phyloP scores from a whole-genome alignment of 2,113 vertebrate species.

The Prolemur simus region DNA sequence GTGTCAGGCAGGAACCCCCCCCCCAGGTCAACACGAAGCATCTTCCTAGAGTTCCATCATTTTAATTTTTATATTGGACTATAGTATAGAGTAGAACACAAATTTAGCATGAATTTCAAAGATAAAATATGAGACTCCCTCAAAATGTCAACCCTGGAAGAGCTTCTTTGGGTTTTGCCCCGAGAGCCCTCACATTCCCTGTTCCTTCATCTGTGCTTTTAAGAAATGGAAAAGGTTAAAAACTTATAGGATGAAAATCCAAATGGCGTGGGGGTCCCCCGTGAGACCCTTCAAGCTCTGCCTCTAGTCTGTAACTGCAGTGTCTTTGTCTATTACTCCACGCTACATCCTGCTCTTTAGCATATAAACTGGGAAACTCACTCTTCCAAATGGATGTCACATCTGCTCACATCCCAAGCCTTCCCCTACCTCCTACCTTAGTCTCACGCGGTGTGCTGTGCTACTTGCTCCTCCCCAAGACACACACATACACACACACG shows the following conservation, averaged over 20 bases:
- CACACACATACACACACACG: too few relatives aligned
- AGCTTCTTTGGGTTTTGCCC: background rate
- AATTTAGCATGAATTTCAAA: background rate
- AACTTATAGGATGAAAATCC: background rate
- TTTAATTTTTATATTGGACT: background rate
- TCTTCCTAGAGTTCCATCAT: background rate
- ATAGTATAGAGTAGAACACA: background rate
- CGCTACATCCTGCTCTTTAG: background rate
- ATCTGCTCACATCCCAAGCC: background rate
- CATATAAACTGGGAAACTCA: background rate
- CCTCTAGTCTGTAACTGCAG: fast-evolving
- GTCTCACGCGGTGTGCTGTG: background rate
- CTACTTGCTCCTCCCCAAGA: too few relatives aligned
- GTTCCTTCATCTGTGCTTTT: background rate
- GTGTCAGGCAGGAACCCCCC: fast-evolving
- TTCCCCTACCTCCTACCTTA: background rate
- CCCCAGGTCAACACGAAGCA: background rate
- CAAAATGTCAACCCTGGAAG: background rate
- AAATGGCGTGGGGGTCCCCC: fast-evolving
- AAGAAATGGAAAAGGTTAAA: background rate
- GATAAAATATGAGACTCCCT: background rate
- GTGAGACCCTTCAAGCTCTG: background rate
- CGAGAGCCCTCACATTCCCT: background rate
- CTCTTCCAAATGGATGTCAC: background rate
- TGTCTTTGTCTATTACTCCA: background rate